A percentile compares a stretch with the other conserved stretches of the same genome.
Conservation (phyloP, 2,797 vertebrate species). For the Halcyon badia region DNA sequence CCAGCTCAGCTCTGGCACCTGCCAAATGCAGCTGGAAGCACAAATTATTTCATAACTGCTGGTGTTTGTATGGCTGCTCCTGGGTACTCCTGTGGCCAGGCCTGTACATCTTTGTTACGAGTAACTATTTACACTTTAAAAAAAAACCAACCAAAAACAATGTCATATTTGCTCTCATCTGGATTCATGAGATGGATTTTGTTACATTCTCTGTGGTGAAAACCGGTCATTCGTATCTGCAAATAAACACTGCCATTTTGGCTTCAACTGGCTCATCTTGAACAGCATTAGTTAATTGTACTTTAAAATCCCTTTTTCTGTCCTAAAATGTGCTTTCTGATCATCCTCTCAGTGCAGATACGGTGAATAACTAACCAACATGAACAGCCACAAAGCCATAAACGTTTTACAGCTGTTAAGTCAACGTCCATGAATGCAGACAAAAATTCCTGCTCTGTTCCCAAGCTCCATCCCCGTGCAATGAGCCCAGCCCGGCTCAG, state of each 20-base stretch:
- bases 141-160: not conserved
- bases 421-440: not conserved
- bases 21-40: slow-evolving; percentile 58
- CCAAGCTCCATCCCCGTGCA: not conserved
- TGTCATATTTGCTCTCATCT: slow-evolving; percentile 55
- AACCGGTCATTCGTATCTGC: slow-evolving; percentile 49
- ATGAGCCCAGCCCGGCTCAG: rapidly evolving
- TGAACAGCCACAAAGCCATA: not conserved
- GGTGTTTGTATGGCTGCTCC: not conserved
- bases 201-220: slow-evolving; percentile 27
- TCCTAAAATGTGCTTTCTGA: slow-evolving; percentile 41
- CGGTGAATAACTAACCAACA: slow-evolving; percentile 38
- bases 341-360: slow-evolving; percentile 45
- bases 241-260: slow-evolving; percentile 58
- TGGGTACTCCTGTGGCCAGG: slow-evolving; percentile 24
- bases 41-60: slow-evolving; percentile 44
- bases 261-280: slow-evolving; percentile 41
- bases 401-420: slow-evolving; percentile 50
- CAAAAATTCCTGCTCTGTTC: not conserved
- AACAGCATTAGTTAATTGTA: slow-evolving; percentile 64
- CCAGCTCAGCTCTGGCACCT: not conserved
- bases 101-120: slow-evolving; percentile 44
- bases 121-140: slow-evolving; percentile 46
- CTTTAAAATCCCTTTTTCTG: slow-evolving; percentile 40
- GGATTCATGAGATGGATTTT: slow-evolving; percentile 58